phyloP scores from a whole-genome alignment of 2,797 vertebrate genomes.

The Sandelia bainsii region DNA sequence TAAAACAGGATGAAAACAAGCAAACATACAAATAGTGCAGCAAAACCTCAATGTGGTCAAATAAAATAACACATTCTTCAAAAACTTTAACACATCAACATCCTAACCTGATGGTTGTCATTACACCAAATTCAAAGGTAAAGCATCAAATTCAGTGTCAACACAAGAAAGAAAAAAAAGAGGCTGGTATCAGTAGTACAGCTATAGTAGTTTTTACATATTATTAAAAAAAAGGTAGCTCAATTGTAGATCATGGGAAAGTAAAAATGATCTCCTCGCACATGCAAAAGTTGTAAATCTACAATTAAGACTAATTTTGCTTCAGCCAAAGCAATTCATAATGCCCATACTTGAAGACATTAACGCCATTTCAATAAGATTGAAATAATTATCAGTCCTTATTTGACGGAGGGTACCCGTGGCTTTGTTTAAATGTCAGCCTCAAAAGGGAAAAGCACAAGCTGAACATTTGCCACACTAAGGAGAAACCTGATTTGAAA shows the following conservation, averaged over 20 bases:
- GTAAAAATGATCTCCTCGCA: too few species aligned
- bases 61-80: conserved; percentile 17
- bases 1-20: conserved; percentile 24
- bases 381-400: too few species aligned
- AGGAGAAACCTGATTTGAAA: not conserved
- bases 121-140: not conserved
- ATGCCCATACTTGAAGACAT: too few species aligned
- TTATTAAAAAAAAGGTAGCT: not conserved
- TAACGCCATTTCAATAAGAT: too few species aligned
- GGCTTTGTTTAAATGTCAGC: not conserved
- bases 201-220: not conserved
- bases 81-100: not conserved
- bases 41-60: conserved; percentile 22
- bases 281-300: too few species aligned
- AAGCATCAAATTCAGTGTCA: conserved; percentile 2
- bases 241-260: too few species aligned
- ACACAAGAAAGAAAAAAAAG: not conserved
- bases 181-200: conserved; percentile 12
- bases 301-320: too few species aligned
- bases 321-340: too few species aligned
- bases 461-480: not conserved
- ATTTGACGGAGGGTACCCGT: too few species aligned
- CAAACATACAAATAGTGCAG: conserved; percentile 28
- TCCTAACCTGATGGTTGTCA: conserved; percentile 16
- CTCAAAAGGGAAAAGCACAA: conserved; percentile 10